Evolutionary conservation across 2,888 invertebrate genomes (phyloP).

Genomic region (Eupsilia transversa): DNA sequence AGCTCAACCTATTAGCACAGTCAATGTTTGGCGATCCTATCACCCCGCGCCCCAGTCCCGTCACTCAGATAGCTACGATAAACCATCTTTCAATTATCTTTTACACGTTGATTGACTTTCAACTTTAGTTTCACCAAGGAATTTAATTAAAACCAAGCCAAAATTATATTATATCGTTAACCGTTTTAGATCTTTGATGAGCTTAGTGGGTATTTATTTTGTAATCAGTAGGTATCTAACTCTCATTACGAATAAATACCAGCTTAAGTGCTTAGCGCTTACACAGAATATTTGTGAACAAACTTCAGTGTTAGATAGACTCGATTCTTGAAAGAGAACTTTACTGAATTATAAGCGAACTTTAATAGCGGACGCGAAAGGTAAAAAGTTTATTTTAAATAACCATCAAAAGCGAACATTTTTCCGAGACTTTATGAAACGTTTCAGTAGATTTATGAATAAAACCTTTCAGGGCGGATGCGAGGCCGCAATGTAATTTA

Average conservation of each 20-base stretch:
- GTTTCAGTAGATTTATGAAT: constrained; percentile 89
- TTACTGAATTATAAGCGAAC: constrained; percentile 67
- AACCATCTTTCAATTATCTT: constrained; percentile 71
- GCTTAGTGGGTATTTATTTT: constrained; percentile 61
- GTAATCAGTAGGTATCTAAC: constrained; percentile 57
- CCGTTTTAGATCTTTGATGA: constrained; percentile 60
- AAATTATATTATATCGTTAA: constrained; percentile 59
- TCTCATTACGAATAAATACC: constrained; percentile 57
- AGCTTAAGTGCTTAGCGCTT: constrained; percentile 56
- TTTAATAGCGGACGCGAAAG: constrained; percentile 69
- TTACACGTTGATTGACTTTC: constrained; percentile 67
- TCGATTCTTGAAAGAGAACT: constrained; percentile 63
- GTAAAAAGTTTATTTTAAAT: constrained; percentile 72
- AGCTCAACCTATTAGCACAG: constrained; percentile 87
- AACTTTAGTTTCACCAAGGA: constrained; percentile 62
- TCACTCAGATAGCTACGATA: constrained; percentile 74
- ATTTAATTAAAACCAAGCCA: constrained; percentile 62
- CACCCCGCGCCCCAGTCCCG: constrained; percentile 71
- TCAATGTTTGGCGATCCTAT: constrained; percentile 87
- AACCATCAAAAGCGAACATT: constrained; percentile 82
- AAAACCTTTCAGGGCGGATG: constrained; percentile 89
- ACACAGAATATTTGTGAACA: constrained; percentile 59
- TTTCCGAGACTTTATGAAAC: constrained; percentile 88
- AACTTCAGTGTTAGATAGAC: constrained; percentile 57
- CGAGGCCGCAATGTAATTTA: constrained; percentile 88